These are phyloP conservation scores for Trichogramma dendrolimi DNA, from an alignment of 2,888 invertebrate species.

Conservation along the genomic window DNA sequence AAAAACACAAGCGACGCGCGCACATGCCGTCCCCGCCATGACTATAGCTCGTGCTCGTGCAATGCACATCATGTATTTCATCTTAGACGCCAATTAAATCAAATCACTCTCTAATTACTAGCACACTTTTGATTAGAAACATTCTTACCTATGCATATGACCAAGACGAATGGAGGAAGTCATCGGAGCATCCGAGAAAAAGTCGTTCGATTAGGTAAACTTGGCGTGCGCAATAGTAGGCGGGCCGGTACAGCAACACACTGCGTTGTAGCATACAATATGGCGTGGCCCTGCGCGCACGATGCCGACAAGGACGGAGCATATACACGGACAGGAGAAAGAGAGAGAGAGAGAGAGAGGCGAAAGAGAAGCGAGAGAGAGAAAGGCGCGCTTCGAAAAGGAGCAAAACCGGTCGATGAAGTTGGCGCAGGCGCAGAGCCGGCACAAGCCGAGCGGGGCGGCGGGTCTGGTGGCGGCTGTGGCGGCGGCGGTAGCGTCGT, in stretches of 20 bases:
- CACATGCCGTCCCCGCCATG: constrained; percentile 26
- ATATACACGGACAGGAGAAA: not conserved
- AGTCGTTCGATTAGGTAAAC: constrained; percentile 4
- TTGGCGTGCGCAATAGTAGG: too few relatives aligned
- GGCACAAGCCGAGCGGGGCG: constrained; percentile 19
- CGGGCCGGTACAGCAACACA: too few relatives aligned
- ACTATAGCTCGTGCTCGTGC: too few relatives aligned
- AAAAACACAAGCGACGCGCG: not conserved
- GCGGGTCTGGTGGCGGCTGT: not conserved
- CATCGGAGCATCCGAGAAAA: not conserved
- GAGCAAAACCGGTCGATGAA: constrained; percentile 43
- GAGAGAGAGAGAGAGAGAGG: not conserved
- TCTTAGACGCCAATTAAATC: too few relatives aligned
- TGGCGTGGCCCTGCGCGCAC: not conserved
- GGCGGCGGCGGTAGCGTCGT: constrained; percentile 13
- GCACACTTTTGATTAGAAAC: too few relatives aligned
- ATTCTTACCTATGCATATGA: not conserved
- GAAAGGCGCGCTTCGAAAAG: constrained; percentile 14
- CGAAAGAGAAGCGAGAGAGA: not conserved
- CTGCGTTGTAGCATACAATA: too few relatives aligned
- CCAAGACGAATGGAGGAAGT: not conserved
- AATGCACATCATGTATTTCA: too few relatives aligned
- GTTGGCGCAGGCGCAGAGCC: constrained; percentile 29
- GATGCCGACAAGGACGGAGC: not conserved
- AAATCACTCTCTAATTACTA: too few relatives aligned